Conservation (phyloP, 2,113 vertebrate species). For the Datnioides undecimradiatus region DNA sequence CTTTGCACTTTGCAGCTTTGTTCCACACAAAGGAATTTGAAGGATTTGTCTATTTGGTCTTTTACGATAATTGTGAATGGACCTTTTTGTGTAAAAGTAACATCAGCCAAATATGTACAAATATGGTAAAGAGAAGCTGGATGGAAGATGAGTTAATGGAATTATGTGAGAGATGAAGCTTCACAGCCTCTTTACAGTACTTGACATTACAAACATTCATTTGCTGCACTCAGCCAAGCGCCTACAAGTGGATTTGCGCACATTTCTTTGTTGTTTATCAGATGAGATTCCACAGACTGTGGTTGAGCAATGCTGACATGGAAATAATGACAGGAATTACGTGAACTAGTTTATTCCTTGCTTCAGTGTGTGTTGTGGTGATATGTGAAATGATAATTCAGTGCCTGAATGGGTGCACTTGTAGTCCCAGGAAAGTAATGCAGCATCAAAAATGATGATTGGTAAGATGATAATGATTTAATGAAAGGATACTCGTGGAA, state of each 20-base stretch:
- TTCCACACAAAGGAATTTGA: background rate
- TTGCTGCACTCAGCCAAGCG: conserved; percentile 29
- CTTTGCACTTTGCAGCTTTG: background rate
- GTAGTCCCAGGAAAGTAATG: background rate
- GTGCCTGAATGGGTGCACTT: background rate
- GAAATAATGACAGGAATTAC: background rate
- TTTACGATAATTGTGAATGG: background rate
- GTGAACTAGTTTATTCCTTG: background rate
- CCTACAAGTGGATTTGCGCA: conserved; percentile 9
- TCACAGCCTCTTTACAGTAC: conserved; percentile 37
- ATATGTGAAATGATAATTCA: background rate
- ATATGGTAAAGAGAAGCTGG: conserved; percentile 17
- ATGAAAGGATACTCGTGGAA: conserved; percentile 6
- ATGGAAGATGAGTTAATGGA: conserved; percentile 32
- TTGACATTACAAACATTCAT: conserved; percentile 52
- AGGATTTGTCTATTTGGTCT: background rate
- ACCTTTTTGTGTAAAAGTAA: background rate
- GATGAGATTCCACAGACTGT: conserved; percentile 25
- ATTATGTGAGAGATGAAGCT: conserved; percentile 22
- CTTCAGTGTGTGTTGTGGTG: background rate
- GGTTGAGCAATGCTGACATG: conserved; percentile 31
- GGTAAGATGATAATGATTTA: background rate
- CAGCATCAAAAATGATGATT: background rate
- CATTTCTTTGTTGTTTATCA: conserved; percentile 33
- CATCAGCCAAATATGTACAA: conserved; percentile 17